Base-by-base conservation (phyloP, 2,888 invertebrate genomes). In the Eulithis testata region DNA sequence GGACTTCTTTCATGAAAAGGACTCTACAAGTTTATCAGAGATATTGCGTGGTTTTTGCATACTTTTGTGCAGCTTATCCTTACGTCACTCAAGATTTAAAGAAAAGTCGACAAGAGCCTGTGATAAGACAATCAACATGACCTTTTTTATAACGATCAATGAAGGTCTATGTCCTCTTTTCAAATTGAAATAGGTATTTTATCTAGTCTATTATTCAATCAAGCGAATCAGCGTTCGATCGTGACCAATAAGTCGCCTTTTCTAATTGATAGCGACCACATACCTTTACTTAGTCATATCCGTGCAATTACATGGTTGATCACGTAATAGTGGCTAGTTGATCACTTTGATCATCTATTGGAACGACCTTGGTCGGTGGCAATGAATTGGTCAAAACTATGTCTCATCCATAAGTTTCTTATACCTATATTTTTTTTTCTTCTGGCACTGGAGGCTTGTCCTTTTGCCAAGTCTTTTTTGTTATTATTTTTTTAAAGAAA, bases 301-400 rank as follows among this genome's bases (percentile, higher is more conserved):
- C 69, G 72, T 69, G 53, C 53, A 68, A 66, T 66, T 59, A 64
- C 52, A 60, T 51, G 57, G 60, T 36, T 60, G 63, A 54, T 60
- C 63, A 61, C 56, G 60, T 63, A 63, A 64, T 67, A 61, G 60
- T 51, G 50, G 66, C 73, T 68, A 74, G 69, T 73, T 59, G 59
- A 63, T 63, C 66, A 76, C 72, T 60, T 73, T 66, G 74, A 73
- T 76, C 74, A 74, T 78, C 76, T 83, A 86, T 80, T 72, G 75
- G 65, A 69, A 68, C 73, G 81, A 73, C 87, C 85, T 87, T 83
- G 82, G 56, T 49, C 73, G 80, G 80, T 80, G 79, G 74, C 82
- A 81, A 78, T 83, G 52, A 86, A 87, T 88, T 86, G 85, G 85
- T 86, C 83, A 85, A 77, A 76, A 72, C 36, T 12, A 36, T 14